Conservation (phyloP, 2,113 vertebrate species). For the Crotalus helleri region DNA sequence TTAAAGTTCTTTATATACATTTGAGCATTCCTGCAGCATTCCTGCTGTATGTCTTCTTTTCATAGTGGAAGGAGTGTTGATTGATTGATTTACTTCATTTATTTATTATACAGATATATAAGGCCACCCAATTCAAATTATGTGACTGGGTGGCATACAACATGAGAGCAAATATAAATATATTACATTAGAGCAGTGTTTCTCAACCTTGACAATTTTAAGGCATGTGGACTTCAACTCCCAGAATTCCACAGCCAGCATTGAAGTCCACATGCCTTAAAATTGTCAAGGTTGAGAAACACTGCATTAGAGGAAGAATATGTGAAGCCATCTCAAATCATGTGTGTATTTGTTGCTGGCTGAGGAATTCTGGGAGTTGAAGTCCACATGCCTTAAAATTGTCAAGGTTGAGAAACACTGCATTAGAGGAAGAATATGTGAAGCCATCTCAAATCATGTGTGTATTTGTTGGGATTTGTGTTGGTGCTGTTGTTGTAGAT, state of each 20-base stretch:
- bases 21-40: neutral
- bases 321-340: neutral
- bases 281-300: too few relatives aligned
- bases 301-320: neutral
- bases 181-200: neutral
- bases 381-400: too few relatives aligned
- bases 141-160: neutral
- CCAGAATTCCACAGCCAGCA: too few relatives aligned
- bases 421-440: neutral
- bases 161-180: neutral
- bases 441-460: neutral
- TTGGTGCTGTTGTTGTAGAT: neutral
- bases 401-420: too few relatives aligned
- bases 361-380: too few relatives aligned
- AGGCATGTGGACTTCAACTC: too few relatives aligned
- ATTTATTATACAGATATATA: neutral
- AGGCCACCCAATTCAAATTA: neutral
- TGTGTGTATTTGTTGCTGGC: neutral
- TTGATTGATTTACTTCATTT: neutral
- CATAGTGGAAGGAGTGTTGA: neutral
- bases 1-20: neutral
- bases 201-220: too few relatives aligned
- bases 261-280: too few relatives aligned
- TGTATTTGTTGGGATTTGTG: neutral
- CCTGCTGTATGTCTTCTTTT: neutral